These are phyloP conservation scores for Pterois miles DNA, from an alignment of 2,797 vertebrate genomes.

Conservation along the genomic window DNA sequence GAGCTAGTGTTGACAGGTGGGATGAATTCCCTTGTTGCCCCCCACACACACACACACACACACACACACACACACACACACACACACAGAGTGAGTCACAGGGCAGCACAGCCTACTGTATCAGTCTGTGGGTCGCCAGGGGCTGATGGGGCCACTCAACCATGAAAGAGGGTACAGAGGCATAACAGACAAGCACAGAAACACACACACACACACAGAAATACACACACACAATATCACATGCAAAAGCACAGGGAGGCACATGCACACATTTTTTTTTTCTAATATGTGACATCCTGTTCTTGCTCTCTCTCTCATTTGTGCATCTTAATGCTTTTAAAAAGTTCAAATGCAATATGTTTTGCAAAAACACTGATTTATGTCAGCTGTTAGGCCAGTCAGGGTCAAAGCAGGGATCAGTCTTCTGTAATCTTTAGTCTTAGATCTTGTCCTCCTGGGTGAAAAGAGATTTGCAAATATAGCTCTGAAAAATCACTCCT, in stretches of 20 bases:
- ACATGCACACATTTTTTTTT: constrained; percentile 9
- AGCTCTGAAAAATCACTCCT: too few relatives aligned
- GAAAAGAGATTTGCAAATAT: too few relatives aligned
- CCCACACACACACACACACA: constrained; percentile 1
- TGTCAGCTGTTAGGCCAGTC: too few relatives aligned
- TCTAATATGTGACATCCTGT: constrained; percentile 31
- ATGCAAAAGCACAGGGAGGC: constrained; percentile 26
- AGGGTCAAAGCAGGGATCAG: too few relatives aligned
- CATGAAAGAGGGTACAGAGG: constrained; percentile 60
- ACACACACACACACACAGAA: constrained; percentile 30
- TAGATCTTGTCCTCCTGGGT: too few relatives aligned
- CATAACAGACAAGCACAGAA: constrained; percentile 37
- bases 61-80: constrained; percentile 26
- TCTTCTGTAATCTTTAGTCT: too few relatives aligned
- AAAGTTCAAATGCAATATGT: too few relatives aligned
- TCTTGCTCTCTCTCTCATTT: background rate
- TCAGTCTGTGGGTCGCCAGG: constrained; percentile 59
- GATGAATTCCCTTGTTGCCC: constrained; percentile 26
- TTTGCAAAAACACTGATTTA: too few relatives aligned
- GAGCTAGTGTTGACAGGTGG: constrained; percentile 36
- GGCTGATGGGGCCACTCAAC: constrained; percentile 57
- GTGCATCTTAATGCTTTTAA: too few relatives aligned
- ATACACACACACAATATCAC: constrained; percentile 8
- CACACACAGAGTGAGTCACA: constrained; percentile 54
- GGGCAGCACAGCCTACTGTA: constrained; percentile 57